Base-by-base conservation (phyloP, 2,113 vertebrate species). In the Rhinolophus ferrumequinum region DNA sequence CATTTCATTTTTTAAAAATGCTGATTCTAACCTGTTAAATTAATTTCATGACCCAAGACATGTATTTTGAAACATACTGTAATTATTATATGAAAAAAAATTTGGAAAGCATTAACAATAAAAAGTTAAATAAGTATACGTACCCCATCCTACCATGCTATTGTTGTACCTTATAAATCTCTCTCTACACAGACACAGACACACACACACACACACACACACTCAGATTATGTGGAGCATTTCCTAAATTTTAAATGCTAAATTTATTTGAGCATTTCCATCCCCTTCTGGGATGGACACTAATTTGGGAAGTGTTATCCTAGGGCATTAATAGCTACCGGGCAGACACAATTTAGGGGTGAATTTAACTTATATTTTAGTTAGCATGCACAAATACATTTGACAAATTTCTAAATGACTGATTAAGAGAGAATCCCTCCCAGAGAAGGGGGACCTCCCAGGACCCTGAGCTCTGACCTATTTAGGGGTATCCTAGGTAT, bases 21-120 rank as follows among this genome's bases (percentile, higher is more conserved):
- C 52, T 66, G 35, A 75, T 54, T 5, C 21, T 47, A 77, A 52
- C 26, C 13, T 62, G 35, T 81, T 22, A 85, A 44, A 69, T 35
- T 73, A 50, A 94, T 82, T 86, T 88, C n/a, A 93, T 79, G 72
- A 95, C 64, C 41, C 11, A 94, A 54, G 67, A 35, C 12, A 35
- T 10, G 12, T 33, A 75, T 50, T 73, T 82, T 97, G 77, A 94
- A 96, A 96, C 95, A 73, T 41, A 93, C 26, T 76, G n/a, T 91
- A 92, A 72, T 26, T 3, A 12, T 41, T 79, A 0, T 22, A 62
- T 28, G 9, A 89, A 87, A 82, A 54, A 44, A 0, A 2, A 11
- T 35, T 76, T 66, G 8, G 19, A 81, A 88, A 96, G 62, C 14
- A 58, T 21, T 35, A 90, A 44, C 16, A 84, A 77, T 66, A 67